Conservation (phyloP, 2,113 vertebrate species). For the Megaptera novaeangliae region DNA sequence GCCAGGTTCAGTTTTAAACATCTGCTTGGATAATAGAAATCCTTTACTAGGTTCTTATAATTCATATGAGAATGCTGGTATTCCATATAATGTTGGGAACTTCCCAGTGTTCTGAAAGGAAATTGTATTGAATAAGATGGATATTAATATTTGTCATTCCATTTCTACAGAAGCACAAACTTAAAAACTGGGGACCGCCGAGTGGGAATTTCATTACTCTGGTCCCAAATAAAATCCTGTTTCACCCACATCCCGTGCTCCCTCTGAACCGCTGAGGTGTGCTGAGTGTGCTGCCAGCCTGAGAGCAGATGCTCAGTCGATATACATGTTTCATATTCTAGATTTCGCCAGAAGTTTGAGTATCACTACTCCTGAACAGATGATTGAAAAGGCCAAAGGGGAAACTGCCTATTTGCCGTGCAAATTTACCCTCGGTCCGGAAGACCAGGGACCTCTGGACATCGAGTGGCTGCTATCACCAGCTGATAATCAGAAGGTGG, state of each 20-base stretch:
- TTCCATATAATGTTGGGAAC: not conserved
- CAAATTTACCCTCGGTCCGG: conserved; percentile 70
- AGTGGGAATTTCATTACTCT: not conserved
- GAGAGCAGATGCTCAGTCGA: not conserved
- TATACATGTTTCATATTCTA: conserved; percentile 46
- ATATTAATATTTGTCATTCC: not conserved
- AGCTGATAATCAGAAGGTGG: conserved; percentile 79
- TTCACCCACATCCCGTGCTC: fast-evolving
- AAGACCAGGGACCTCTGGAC: conserved; percentile 79
- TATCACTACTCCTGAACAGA: conserved; percentile 74
- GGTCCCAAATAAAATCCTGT: not conserved
- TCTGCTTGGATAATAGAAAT: not conserved
- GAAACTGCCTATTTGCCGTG: conserved; percentile 81
- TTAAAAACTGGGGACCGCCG: not conserved
- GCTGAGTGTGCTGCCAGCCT: fast-evolving
- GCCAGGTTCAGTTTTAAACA: not conserved
- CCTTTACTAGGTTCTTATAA: not conserved
- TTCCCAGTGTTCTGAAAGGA: not conserved
- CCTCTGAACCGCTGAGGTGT: not conserved
- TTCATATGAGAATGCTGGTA: not conserved
- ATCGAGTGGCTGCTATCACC: conserved; percentile 84
- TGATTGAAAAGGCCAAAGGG: conserved; percentile 82
- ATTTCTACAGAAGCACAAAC: not conserved
- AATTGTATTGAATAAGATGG: not conserved
- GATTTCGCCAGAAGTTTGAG: conserved; percentile 76